Conservation (phyloP, 1,140 invertebrate genomes). For the Drosophila sp. region DNA sequence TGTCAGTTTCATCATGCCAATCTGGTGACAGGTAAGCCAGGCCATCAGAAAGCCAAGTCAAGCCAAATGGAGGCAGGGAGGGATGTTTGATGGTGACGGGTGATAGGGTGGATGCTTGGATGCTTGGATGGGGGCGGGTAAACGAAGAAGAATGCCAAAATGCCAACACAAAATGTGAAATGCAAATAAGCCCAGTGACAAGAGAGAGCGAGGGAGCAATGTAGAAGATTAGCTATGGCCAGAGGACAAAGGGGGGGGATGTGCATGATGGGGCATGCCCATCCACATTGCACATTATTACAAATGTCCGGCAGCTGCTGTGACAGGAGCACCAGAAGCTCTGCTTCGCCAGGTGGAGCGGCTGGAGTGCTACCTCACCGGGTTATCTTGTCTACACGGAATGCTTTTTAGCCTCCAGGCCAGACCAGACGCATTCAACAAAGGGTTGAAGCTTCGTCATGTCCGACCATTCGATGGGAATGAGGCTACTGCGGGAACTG, state of each 20-base stretch:
- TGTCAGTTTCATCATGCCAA: slow-evolving; percentile 91
- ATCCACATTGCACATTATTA: slow-evolving; percentile 55
- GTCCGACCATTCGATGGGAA: background rate
- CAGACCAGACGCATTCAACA: slow-evolving; percentile 1
- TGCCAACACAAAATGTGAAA: slow-evolving; percentile 58
- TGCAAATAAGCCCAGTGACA: slow-evolving; percentile 69
- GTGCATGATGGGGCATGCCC: no score
- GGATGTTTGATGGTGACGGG: background rate
- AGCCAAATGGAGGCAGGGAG: slow-evolving; percentile 27
- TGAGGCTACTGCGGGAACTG: background rate
- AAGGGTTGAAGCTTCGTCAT: background rate
- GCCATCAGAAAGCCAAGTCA: slow-evolving; percentile 33
- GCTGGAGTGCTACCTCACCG: background rate
- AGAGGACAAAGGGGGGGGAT: background rate
- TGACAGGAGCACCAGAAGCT: slow-evolving; percentile 15
- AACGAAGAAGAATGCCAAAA: slow-evolving; percentile 45
- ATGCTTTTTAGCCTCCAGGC: slow-evolving; percentile 27
- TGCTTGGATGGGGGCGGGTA: background rate
- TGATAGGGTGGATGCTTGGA: background rate
- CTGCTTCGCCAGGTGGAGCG: background rate
- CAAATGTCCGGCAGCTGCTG: slow-evolving; percentile 71
- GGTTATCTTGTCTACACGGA: slow-evolving; percentile 34
- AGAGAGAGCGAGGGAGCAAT: slow-evolving; percentile 12
- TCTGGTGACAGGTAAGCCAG: slow-evolving; percentile 87
- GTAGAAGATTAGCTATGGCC: background rate